Evolutionary conservation across 2,797 vertebrate genomes (phyloP).

Genomic region (Poliocrania exsul): DNA sequence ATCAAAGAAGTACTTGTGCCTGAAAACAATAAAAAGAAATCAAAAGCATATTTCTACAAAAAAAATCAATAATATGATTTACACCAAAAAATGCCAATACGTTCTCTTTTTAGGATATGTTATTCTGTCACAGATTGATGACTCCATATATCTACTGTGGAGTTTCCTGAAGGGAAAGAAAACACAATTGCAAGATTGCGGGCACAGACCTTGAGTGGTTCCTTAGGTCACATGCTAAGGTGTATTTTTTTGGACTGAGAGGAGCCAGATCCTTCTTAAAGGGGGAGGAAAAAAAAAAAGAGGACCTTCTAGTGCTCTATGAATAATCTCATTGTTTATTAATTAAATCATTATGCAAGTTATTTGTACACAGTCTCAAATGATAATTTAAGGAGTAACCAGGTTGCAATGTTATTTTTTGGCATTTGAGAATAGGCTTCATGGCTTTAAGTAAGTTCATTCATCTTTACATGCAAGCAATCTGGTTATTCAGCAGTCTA

Average conservation of each 20-base stretch:
- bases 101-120: background rate
- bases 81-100: background rate
- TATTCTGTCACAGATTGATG: background rate
- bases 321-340: background rate
- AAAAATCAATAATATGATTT: background rate
- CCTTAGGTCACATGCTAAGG: background rate
- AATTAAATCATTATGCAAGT: background rate
- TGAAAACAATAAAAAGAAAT: background rate
- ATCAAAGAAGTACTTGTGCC: background rate
- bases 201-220: background rate
- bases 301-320: background rate
- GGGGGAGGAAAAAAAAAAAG: background rate
- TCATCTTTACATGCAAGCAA: background rate
- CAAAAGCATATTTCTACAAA: background rate
- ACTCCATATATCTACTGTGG: background rate
- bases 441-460: background rate
- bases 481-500: background rate
- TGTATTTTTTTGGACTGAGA: fast-evolving
- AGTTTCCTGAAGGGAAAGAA: background rate
- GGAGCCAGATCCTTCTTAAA: background rate
- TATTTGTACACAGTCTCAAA: background rate
- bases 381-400: background rate
- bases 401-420: background rate
- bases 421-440: background rate
- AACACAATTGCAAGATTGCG: background rate